These are phyloP conservation scores for Triplophysa rosa DNA, from an alignment of 2,113 vertebrate species.

Conservation along the genomic window DNA sequence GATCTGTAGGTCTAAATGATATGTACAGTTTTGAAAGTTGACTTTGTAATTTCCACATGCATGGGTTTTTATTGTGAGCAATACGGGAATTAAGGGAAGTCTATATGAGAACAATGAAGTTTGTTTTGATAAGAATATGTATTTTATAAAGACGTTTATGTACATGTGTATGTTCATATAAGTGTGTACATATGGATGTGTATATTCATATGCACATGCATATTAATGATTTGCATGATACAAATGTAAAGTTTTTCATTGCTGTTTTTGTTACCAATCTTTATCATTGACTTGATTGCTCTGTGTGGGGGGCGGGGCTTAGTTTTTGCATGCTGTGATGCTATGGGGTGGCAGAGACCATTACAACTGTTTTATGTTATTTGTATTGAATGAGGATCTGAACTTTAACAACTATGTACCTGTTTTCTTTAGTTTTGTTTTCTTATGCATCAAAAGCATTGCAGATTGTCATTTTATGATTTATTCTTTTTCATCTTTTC, in stretches of 20 bases:
- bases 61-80: conserved; percentile 75
- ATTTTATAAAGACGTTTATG: conserved; percentile 66
- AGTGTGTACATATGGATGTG: conserved; percentile 64
- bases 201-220: conserved; percentile 66
- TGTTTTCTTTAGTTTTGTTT: conserved; percentile 48
- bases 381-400: conserved; percentile 43
- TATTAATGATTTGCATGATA: conserved; percentile 74
- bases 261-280: conserved; percentile 48
- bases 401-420: conserved; percentile 52
- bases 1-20: conserved; percentile 51
- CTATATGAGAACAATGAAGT: conserved; percentile 50
- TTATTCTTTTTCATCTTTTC: conserved; percentile 67
- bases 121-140: conserved; percentile 63
- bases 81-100: conserved; percentile 64
- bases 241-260: conserved; percentile 23
- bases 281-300: conserved; percentile 48
- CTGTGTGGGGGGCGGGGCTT: conserved; percentile 51
- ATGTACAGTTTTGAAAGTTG: conserved; percentile 73
- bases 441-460: conserved; percentile 47
- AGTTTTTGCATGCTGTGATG: conserved; percentile 74
- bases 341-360: conserved; percentile 69
- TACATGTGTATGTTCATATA: conserved; percentile 66
- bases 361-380: conserved; percentile 68
- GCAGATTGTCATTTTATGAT: conserved; percentile 64
- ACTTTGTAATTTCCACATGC: conserved; percentile 70